Conservation (phyloP, 2,113 vertebrate genomes). For the Bubalus kerabau region DNA sequence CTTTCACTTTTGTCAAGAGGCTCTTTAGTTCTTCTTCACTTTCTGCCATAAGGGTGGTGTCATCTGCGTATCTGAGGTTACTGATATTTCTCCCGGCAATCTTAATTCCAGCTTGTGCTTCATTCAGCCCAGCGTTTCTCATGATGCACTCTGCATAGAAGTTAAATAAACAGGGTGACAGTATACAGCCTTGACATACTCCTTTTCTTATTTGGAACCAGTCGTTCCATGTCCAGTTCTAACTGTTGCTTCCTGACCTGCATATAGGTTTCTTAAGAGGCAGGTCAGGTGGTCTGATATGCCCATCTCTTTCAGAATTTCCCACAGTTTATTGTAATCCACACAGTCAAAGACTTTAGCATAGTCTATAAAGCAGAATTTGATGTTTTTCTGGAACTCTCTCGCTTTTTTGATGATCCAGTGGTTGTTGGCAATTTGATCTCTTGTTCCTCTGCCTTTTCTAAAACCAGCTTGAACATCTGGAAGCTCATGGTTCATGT, state of each 20-base stretch:
- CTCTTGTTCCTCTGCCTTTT: background rate
- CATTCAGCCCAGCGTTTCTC: background rate
- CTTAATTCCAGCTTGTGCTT: background rate
- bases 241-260: background rate
- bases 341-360: background rate
- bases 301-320: background rate
- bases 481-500: background rate
- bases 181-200: background rate
- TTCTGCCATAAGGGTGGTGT: background rate
- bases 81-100: background rate
- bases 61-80: background rate
- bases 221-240: background rate
- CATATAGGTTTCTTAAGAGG: background rate
- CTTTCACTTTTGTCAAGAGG: background rate
- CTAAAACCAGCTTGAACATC: background rate
- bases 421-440: fast-evolving
- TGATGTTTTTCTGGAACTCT: background rate
- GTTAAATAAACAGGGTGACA: background rate
- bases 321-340: background rate
- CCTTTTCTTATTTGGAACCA: background rate
- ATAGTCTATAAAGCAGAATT: background rate
- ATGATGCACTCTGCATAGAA: background rate
- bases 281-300: background rate
- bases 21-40: background rate
- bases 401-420: background rate